phyloP scores from a whole-genome alignment of 2,113 vertebrate genomes.

The Gulo gulo region DNA sequence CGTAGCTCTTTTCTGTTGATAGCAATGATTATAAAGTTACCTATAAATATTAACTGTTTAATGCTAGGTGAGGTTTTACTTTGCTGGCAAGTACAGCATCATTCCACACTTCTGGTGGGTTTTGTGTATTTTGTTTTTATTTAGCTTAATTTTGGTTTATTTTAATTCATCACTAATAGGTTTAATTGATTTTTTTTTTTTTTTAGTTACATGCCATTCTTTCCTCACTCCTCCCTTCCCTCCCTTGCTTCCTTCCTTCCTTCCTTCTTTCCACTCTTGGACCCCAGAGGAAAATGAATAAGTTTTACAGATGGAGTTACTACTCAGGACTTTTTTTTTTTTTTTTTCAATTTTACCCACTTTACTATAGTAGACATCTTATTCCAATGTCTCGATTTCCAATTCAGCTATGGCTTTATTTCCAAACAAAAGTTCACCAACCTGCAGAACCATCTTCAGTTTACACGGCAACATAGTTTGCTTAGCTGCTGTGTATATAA shows the following conservation, averaged over 20 bases:
- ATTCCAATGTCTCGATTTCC: background rate
- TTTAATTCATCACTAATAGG: background rate
- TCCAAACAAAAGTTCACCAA: background rate
- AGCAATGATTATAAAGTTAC: constrained; percentile 78
- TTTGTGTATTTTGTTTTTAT: background rate
- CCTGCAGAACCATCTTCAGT: background rate
- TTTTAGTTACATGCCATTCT: background rate
- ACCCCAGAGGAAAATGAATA: background rate
- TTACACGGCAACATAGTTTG: background rate
- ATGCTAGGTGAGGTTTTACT: constrained; percentile 66
- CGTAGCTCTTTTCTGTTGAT: constrained; percentile 79
- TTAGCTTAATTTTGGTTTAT: background rate
- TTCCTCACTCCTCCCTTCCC: background rate
- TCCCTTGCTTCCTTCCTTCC: no score
- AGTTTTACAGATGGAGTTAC: background rate
- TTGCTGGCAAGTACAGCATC: background rate
- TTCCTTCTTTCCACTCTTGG: background rate
- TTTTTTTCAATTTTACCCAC: background rate
- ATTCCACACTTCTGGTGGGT: background rate
- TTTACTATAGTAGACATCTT: background rate
- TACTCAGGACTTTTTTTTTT: background rate
- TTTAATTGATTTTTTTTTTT: background rate
- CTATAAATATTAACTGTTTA: constrained; percentile 81
- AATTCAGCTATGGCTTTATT: background rate
- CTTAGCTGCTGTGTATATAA: background rate